Base-by-base conservation (phyloP, 2,797 vertebrate genomes). In the Etheostoma perlongum region DNA sequence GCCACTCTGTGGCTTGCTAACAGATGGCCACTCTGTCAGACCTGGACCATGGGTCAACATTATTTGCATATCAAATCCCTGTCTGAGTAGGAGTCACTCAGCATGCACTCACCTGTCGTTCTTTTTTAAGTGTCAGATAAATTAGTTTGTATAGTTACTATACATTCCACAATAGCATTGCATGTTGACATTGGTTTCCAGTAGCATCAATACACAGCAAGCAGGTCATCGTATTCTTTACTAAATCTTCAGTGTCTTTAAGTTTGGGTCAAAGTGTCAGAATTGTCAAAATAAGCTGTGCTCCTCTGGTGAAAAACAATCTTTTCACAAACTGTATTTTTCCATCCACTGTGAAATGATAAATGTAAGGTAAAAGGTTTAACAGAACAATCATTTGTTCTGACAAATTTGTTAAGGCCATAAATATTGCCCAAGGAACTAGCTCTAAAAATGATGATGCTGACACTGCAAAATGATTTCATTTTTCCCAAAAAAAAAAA, bases 51-150 rank as follows among this genome's bases (percentile, higher is more conserved):
- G 65, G 92, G 89, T 93, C 88, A 91, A 82, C 71, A 53, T 65
- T 85, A 94, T 93, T 93, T 92, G 90, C 91, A 93, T 92, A 88
- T 89, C 74, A 90, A 90, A 90, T 88, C 86, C 76, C 64, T 84
- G 81, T 83, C 77, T 25, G 78, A 79, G 81, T 80, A 75, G 81
- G 74, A 87, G 81, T 70, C 33, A n/a, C 85, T 82, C 84, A 83
- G 88, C 83, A 44, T 82, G 78, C 57, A 18, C 81, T 88, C 75
- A 85, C 79, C 79, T 77, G 73, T 84, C 36, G 1, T 84, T 88
- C 85, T 42, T 61, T 60, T 30, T 18, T 46, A 15, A 40, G 12
- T 36, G 48, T 57, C 25, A 68, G 49, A 57, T 44, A 6, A 53
- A 66, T 9, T 62, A 14, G 62, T 30, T 67, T 14, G 18, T 6